Conservation (phyloP, 53 echinoderm and acorn worm species). For the Paelopatides confundens region DNA sequence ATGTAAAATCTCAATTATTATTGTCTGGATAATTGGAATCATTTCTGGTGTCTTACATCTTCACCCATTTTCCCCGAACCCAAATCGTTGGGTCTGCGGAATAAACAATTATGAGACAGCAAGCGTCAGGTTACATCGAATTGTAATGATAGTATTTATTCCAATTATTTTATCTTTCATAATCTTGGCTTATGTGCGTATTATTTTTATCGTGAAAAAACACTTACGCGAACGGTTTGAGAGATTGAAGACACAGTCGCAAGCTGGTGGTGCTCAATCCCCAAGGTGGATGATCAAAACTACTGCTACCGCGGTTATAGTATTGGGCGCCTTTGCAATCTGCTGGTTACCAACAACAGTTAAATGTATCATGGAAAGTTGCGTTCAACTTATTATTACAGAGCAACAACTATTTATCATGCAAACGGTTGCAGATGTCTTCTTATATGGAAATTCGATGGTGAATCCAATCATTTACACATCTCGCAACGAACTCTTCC, state of each 20-base stretch:
- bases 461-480: constrained; percentile 41
- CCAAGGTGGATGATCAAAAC: background rate
- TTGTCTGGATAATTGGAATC: background rate
- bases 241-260: background rate
- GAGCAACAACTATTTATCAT: background rate
- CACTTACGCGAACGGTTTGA: background rate
- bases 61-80: background rate
- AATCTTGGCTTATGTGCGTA: background rate
- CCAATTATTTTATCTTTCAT: background rate
- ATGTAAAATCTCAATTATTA: background rate
- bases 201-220: background rate
- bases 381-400: background rate
- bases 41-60: background rate
- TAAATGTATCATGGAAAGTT: constrained; percentile 9
- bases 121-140: background rate
- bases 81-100: constrained; percentile 46
- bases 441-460: constrained; percentile 32
- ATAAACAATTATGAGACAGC: constrained; percentile 2
- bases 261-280: background rate
- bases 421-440: constrained; percentile 18
- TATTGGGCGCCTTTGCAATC: constrained; percentile 25
- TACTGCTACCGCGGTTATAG: constrained; percentile 32
- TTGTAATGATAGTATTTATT: background rate
- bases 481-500: background rate
- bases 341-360: constrained; percentile 32